Conservation (phyloP, 1,140 invertebrate genomes). For the Colletes latitarsis region DNA sequence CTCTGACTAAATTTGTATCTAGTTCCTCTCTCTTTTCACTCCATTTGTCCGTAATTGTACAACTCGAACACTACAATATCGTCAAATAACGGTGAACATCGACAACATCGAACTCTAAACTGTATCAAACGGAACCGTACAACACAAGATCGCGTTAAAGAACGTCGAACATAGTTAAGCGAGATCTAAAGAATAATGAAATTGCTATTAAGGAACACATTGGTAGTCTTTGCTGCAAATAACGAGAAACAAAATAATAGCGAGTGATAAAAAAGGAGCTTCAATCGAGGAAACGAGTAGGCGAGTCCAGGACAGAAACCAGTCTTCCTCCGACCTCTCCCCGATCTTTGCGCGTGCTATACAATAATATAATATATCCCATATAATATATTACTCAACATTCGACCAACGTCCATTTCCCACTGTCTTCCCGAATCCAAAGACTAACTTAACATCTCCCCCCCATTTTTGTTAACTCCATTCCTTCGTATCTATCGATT, state of each 20-base stretch:
- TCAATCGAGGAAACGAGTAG: background rate
- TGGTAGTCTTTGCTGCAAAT: too few species aligned
- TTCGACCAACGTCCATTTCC: conserved; percentile 8
- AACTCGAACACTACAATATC: too few species aligned
- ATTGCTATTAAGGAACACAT: too few species aligned
- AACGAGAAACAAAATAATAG: too few species aligned
- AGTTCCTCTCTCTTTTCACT: too few species aligned
- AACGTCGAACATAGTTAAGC: background rate
- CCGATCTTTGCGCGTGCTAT: conserved; percentile 15
- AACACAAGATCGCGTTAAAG: background rate
- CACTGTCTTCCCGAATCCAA: background rate
- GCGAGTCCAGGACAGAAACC: conserved; percentile 18
- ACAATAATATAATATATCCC: conserved; percentile 22
- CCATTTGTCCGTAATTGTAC: too few species aligned
- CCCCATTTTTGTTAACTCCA: background rate
- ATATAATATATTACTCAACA: conserved; percentile 27
- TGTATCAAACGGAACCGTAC: conserved; percentile 29
- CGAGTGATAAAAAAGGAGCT: too few species aligned
- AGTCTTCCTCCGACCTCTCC: background rate
- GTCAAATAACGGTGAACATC: too few species aligned
- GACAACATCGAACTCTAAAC: background rate
- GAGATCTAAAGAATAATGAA: too few species aligned
- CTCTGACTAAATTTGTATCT: too few species aligned
- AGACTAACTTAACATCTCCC: conserved; percentile 2
- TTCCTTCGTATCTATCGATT: conserved; percentile 28